phyloP scores from a whole-genome alignment of 2,113 vertebrate species.

The Oncorhynchus kisutch region DNA sequence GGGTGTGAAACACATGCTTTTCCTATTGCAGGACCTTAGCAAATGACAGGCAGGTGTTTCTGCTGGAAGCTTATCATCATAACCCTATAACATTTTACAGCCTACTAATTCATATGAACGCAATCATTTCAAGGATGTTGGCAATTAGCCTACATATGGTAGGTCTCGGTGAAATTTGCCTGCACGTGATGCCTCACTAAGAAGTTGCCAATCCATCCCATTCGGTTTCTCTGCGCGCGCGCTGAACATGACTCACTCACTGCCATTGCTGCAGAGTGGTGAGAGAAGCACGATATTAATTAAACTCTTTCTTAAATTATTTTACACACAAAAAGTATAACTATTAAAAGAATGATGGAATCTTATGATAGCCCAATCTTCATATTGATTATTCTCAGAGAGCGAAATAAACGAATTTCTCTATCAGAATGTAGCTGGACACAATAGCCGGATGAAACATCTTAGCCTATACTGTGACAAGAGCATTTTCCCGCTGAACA shows the following conservation, averaged over 20 bases:
- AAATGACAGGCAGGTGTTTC: too few relatives aligned
- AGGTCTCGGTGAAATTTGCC: too few relatives aligned
- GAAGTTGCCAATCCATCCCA: slow-evolving; percentile 36
- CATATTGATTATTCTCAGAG: neutral
- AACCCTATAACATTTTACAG: neutral
- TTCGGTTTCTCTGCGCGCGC: slow-evolving; percentile 34
- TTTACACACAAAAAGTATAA: slow-evolving; percentile 28
- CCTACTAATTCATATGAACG: neutral
- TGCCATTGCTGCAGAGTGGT: slow-evolving; percentile 24
- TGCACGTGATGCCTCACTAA: slow-evolving; percentile 40
- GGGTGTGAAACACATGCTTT: neutral
- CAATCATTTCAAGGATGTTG: neutral
- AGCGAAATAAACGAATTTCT: too few relatives aligned
- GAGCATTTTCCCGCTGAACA: neutral
- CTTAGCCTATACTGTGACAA: too few relatives aligned
- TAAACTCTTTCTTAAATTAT: neutral
- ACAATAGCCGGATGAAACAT: too few relatives aligned
- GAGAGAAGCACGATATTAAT: slow-evolving; percentile 18
- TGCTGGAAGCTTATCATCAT: too few relatives aligned
- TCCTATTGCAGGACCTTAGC: too few relatives aligned
- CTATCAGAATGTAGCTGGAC: too few relatives aligned
- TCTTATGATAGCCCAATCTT: neutral
- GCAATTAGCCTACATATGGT: neutral
- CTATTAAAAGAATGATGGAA: neutral
- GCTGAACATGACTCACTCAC: slow-evolving; percentile 30